These are phyloP conservation scores for Mastacembelus armatus DNA, from an alignment of 2,797 vertebrate species.

Conservation along the genomic window DNA sequence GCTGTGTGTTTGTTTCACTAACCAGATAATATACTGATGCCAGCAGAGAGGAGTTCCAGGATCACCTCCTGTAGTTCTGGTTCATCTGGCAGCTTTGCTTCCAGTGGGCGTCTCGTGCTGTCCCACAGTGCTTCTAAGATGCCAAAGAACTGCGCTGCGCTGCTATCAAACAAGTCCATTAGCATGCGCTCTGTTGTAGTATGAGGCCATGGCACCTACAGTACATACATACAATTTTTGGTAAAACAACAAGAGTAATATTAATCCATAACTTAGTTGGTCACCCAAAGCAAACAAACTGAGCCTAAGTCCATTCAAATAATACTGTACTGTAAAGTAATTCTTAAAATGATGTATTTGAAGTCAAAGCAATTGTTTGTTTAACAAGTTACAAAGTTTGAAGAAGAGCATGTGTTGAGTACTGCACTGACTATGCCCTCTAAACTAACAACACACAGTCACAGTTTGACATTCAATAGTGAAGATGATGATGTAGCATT, in stretches of 20 bases:
- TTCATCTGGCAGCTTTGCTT: constrained; percentile 82
- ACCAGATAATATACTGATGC: constrained; percentile 90
- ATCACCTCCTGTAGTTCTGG: constrained; percentile 84
- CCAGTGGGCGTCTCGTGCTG: constrained; percentile 76
- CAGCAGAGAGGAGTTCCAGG: constrained; percentile 90
- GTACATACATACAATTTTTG: constrained; percentile 35
- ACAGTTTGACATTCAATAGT: constrained; percentile 1
- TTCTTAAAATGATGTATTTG: background rate
- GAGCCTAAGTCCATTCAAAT: background rate
- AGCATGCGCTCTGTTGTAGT: constrained; percentile 86
- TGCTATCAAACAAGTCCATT: constrained; percentile 87
- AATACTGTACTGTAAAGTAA: background rate
- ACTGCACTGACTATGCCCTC: background rate
- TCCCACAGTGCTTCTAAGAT: constrained; percentile 91
- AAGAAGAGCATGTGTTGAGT: background rate
- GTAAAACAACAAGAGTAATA: background rate
- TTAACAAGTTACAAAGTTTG: background rate
- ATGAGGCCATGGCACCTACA: constrained; percentile 87
- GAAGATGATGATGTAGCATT: background rate
- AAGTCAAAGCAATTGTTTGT: background rate
- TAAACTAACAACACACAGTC: background rate
- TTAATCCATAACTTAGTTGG: background rate
- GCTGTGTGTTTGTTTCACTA: constrained; percentile 34
- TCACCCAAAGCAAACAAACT: background rate
- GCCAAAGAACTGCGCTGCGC: constrained; percentile 88